Evolutionary conservation across 1,140 invertebrate species (phyloP).

Genomic region (Drosophila ohnishii): DNA sequence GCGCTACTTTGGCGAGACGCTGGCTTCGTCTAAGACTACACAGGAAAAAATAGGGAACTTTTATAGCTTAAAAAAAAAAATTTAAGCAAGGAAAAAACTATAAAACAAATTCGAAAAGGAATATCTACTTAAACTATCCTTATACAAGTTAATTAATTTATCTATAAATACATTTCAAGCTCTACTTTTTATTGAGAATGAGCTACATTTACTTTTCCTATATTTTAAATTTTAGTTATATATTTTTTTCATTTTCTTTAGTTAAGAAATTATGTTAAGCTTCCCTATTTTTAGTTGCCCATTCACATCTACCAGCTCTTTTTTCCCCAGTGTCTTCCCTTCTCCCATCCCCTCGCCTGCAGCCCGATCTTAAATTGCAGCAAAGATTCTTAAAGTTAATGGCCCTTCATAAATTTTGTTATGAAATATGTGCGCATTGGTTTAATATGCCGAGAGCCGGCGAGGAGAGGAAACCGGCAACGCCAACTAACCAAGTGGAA

Average conservation of each 20-base stretch:
- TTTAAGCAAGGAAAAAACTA: accelerated
- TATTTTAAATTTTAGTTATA: background rate
- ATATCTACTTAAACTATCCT: too few relatives aligned
- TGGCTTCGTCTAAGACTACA: constrained; percentile 17
- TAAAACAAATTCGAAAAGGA: background rate
- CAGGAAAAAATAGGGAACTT: background rate
- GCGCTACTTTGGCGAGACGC: constrained; percentile 65
- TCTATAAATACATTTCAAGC: background rate
- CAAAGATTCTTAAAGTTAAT: constrained; percentile 81
- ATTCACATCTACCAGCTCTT: background rate
- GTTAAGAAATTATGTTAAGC: background rate
- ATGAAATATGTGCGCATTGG: constrained; percentile 78
- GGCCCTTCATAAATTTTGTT: constrained; percentile 81
- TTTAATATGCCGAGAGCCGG: constrained; percentile 65
- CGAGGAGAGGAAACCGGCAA: constrained; percentile 15
- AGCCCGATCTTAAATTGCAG: constrained; percentile 62
- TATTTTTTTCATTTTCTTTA: too few relatives aligned
- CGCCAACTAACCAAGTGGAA: constrained; percentile 49
- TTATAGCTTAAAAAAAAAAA: too few relatives aligned
- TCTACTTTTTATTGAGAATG: background rate
- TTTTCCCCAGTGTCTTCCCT: constrained; percentile 3
- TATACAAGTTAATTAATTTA: too few relatives aligned
- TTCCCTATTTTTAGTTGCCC: background rate
- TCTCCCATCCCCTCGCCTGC: background rate
- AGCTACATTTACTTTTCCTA: background rate